Conservation (phyloP, 2,113 vertebrate species). For the Myotis brandtii region DNA sequence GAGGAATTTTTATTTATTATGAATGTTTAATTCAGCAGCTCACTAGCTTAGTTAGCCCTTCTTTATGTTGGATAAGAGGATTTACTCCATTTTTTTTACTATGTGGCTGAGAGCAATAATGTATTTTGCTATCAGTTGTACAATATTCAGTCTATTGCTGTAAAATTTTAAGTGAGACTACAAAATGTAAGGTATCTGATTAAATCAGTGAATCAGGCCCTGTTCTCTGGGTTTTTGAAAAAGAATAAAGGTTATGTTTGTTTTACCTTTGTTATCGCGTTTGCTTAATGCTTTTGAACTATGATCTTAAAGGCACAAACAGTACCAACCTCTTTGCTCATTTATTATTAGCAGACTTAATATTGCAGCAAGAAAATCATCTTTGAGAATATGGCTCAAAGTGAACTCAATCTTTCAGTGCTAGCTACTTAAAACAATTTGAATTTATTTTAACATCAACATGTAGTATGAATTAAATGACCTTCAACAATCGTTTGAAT, state of each 20-base stretch:
- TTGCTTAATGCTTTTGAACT: slow-evolving; percentile 71
- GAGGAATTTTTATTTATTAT: slow-evolving; percentile 59
- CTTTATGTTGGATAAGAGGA: not conserved
- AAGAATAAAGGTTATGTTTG: slow-evolving; percentile 80
- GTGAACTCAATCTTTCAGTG: not conserved
- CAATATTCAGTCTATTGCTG: not conserved
- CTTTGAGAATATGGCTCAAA: slow-evolving; percentile 13
- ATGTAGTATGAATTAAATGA: not conserved
- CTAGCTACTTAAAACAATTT: slow-evolving; percentile 40
- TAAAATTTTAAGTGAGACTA: slow-evolving; percentile 48
- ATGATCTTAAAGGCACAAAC: slow-evolving; percentile 78
- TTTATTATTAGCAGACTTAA: slow-evolving; percentile 12
- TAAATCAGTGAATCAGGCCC: slow-evolving; percentile 9
- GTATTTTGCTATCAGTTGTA: slow-evolving; percentile 55
- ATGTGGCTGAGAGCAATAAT: not conserved
- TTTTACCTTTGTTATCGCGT: slow-evolving; percentile 56
- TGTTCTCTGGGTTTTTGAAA: slow-evolving; percentile 44
- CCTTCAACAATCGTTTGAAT: slow-evolving; percentile 32
- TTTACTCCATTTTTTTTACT: not conserved
- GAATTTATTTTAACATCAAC: not conserved
- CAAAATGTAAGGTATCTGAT: slow-evolving; percentile 41
- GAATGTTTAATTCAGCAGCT: not conserved
- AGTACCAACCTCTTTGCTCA: not conserved
- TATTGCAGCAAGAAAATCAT: slow-evolving; percentile 15
- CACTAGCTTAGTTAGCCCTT: not conserved